Base-by-base conservation (phyloP, 2,797 vertebrate genomes). In the Aotus griseimembra region DNA sequence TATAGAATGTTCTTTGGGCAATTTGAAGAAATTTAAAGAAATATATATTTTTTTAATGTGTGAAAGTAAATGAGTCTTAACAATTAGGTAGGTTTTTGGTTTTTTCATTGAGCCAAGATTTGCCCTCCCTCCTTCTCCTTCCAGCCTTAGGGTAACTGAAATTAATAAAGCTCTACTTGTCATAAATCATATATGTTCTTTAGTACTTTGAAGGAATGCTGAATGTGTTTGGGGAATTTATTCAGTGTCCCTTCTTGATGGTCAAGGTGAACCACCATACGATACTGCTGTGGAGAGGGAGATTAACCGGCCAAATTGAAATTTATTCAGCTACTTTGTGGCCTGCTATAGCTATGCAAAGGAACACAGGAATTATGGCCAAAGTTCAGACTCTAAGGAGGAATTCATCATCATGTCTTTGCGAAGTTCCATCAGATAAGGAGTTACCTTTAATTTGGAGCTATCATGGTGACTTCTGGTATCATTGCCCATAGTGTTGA, bases 151-250 rank as follows among this genome's bases (percentile, higher is more conserved):
- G 92, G 67, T 77, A 83, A 46, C 88, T 85, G 48, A 92, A 95
- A 85, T 20, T 19, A 97, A 93, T 39, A 9, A 70, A 76, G 33
- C 50, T 94, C 93, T 95, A 61, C 89, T 97, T 75, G 22, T 96
- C 55, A 64, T 97, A 93, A 97, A 98, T 98, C 93, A 95, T 88
- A 67, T n/a, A 2, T 91, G 48, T 80, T 97, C 81, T 73, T 75
- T 92, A 93, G 95, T 81, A 61, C 96, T 95, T 93, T 93, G 94
- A 95, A 97, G 96, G 94, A 97, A 96, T 96, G 72, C 81, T 86
- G 81, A 79, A 57, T 97, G 81, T 91, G 94, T 98, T 96, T 96
- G 94, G 90, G 95, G 92, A 97, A 57, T 97, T 97, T 97, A 81
- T 2, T 10, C 97, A 91, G 72, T 88, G 82, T 98, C 83, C 79